Evolutionary conservation across 1,140 invertebrate species (phyloP).

Genomic region (Monochamus saltuarius): DNA sequence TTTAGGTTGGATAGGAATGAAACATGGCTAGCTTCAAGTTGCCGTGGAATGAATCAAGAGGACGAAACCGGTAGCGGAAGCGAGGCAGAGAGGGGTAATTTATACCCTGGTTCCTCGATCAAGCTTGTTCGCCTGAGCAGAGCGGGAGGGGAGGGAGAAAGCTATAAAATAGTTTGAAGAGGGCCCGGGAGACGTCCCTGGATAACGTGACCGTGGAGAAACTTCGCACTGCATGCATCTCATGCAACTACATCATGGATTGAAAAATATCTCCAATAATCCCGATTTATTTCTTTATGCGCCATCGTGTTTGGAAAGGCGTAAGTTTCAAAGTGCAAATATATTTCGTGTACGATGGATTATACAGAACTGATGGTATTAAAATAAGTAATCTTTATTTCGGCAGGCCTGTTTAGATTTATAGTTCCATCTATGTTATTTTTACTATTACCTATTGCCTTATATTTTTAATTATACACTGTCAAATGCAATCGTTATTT

Average conservation of each 20-base stretch:
- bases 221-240: conserved; percentile 25
- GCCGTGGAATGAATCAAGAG: conserved; percentile 40
- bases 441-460: too few species aligned
- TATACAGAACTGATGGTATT: too few species aligned
- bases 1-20: conserved; percentile 34
- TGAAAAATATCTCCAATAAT: conserved; percentile 16
- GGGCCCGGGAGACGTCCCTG: conserved; percentile 45
- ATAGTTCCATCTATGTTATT: too few species aligned
- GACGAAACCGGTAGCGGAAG: conserved; percentile 20
- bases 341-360: too few species aligned
- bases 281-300: conserved; percentile 15
- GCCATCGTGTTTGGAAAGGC: too few species aligned
- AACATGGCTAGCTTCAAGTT: conserved; percentile 31
- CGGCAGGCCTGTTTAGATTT: too few species aligned
- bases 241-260: conserved; percentile 2
- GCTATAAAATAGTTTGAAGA: conserved; percentile 50
- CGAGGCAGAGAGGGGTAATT: conserved; percentile 32
- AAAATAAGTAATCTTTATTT: too few species aligned
- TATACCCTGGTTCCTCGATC: conserved; percentile 43
- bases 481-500: too few species aligned
- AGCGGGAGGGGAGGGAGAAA: conserved; percentile 15
- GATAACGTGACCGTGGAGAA: conserved; percentile 34
- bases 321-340: too few species aligned
- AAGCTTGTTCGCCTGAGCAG: conserved; percentile 37
- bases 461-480: too few species aligned